Conservation (phyloP, 2,888 invertebrate genomes). For the Horisme vitalbata region DNA sequence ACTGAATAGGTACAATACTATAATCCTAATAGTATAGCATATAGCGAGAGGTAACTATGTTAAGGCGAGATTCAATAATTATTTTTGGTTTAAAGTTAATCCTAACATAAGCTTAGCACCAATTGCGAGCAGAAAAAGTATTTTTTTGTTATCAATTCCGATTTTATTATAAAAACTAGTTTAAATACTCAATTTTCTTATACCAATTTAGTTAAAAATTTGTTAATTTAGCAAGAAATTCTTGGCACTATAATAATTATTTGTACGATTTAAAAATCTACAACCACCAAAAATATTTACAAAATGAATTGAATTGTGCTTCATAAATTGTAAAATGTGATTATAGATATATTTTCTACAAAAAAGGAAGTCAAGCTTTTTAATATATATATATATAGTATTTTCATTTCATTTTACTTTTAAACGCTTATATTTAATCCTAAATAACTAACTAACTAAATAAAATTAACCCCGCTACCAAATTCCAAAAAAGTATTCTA, state of each 20-base stretch:
- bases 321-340: conserved; percentile 24
- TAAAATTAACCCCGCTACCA: background rate
- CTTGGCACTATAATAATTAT: conserved; percentile 42
- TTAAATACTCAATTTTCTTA: background rate
- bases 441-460: too few relatives aligned
- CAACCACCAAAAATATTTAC: conserved; percentile 26
- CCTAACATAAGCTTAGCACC: conserved; percentile 54
- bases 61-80: conserved; percentile 45
- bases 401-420: too few relatives aligned
- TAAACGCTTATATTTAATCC: too few relatives aligned
- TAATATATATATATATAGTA: conserved; percentile 4
- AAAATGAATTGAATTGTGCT: conserved; percentile 28
- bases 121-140: conserved; percentile 48
- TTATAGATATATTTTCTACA: conserved; percentile 17
- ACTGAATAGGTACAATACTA: background rate
- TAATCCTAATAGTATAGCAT: conserved; percentile 18
- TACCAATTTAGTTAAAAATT: conserved; percentile 10
- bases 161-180: conserved; percentile 20
- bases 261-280: conserved; percentile 14
- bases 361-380: conserved; percentile 27
- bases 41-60: conserved; percentile 49
- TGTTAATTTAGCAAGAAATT: conserved; percentile 19
- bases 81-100: conserved; percentile 48
- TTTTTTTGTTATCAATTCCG: conserved; percentile 36
- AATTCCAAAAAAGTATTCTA: too few relatives aligned